phyloP scores from a whole-genome alignment of 2,113 vertebrate genomes.

The Hyla sarda region DNA sequence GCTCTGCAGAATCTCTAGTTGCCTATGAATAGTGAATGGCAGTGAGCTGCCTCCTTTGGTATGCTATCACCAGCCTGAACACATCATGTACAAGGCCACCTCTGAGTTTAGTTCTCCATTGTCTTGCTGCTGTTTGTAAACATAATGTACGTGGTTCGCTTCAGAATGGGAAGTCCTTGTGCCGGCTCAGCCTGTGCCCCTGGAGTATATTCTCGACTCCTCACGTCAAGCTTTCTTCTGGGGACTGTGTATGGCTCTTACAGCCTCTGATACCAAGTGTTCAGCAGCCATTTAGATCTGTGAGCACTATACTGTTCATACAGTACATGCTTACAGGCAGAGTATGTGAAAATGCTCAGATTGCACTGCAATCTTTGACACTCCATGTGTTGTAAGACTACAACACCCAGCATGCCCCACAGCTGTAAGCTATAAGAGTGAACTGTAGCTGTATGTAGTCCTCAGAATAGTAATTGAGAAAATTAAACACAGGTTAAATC shows the following conservation, averaged over 20 bases:
- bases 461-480: no score
- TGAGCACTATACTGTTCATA: no score
- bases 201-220: background rate
- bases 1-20: background rate
- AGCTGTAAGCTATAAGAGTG: no score
- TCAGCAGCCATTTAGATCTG: background rate
- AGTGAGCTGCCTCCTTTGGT: background rate
- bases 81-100: slow-evolving; percentile 46
- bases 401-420: no score
- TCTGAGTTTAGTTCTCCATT: background rate
- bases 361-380: no score
- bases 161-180: slow-evolving; percentile 31
- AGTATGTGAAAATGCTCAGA: no score
- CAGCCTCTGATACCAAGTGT: background rate
- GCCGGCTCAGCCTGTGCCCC: slow-evolving; percentile 13
- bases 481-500: no score
- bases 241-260: background rate
- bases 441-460: no score
- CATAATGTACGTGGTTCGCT: slow-evolving; percentile 32
- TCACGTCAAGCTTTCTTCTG: background rate
- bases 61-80: background rate
- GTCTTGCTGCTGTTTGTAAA: slow-evolving; percentile 21
- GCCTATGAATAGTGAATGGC: background rate
- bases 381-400: no score
- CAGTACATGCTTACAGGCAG: no score